Evolutionary conservation across 2,797 vertebrate species (phyloP).

Genomic region (Danio albolineatus): DNA sequence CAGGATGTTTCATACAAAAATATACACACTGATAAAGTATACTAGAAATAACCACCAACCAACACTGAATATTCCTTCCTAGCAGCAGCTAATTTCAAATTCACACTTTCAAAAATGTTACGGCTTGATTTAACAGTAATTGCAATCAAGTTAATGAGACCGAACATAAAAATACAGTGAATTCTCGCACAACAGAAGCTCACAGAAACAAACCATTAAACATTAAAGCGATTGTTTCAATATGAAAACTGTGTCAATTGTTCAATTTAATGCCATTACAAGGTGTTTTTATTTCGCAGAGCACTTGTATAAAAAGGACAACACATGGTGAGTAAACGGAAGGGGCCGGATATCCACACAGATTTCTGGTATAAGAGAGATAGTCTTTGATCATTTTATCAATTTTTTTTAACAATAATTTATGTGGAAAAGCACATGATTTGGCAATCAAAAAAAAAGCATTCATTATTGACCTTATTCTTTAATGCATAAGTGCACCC

Average conservation of each 20-base stretch:
- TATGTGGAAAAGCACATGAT: too few species aligned
- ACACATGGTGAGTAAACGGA: not conserved
- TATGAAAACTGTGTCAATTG: not conserved
- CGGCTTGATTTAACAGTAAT: constrained; percentile 1
- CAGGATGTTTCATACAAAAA: constrained; percentile 56
- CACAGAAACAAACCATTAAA: not conserved
- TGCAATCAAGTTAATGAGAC: constrained; percentile 7
- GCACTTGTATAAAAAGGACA: not conserved
- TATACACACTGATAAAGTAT: constrained; percentile 54
- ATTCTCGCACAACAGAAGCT: constrained; percentile 27
- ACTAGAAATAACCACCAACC: constrained; percentile 38
- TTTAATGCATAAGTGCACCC: too few species aligned
- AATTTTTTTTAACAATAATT: too few species aligned
- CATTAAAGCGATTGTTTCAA: not conserved
- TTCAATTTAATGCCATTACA: not conserved
- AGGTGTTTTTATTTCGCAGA: too few species aligned
- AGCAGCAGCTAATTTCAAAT: constrained; percentile 51
- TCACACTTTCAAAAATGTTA: constrained; percentile 31
- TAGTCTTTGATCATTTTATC: not conserved
- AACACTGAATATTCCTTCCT: constrained; percentile 13
- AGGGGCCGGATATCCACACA: too few species aligned
- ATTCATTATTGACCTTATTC: too few species aligned
- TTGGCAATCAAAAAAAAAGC: too few species aligned
- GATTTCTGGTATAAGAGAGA: not conserved
- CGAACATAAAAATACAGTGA: constrained; percentile 1